phyloP scores from a whole-genome alignment of 2,797 vertebrate species.

The Manis crassicaudata region DNA sequence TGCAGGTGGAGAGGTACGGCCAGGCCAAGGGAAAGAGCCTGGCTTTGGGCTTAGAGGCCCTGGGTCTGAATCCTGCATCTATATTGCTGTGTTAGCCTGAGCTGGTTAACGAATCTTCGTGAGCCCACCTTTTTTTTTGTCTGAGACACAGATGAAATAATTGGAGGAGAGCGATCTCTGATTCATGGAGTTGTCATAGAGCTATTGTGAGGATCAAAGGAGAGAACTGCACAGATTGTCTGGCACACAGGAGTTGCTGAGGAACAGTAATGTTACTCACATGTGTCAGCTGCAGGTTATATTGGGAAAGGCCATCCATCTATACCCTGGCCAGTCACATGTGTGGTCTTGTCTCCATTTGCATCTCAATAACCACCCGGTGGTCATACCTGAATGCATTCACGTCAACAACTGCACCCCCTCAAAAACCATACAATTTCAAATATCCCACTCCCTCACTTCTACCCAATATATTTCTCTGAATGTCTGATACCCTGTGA shows the following conservation, averaged over 20 bases:
- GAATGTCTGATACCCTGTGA: background rate
- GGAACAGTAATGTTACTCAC: background rate
- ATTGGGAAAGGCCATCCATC: background rate
- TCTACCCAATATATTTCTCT: background rate
- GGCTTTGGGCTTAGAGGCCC: background rate
- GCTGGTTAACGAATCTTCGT: background rate
- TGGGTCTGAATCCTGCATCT: background rate
- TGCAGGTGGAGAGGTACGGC: background rate
- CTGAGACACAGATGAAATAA: background rate
- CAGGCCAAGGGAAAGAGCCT: background rate
- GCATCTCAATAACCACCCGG: background rate
- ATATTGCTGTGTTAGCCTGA: background rate
- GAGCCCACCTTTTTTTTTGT: background rate
- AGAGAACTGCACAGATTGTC: background rate
- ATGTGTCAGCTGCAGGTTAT: background rate
- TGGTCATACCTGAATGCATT: background rate
- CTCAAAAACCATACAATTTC: background rate
- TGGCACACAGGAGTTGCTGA: background rate
- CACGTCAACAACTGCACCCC: background rate
- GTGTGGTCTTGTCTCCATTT: background rate
- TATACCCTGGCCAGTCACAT: background rate
- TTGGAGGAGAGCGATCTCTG: background rate
- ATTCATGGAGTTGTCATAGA: background rate
- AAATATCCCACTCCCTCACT: background rate
- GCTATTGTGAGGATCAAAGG: background rate